phyloP scores from a whole-genome alignment of 2,888 invertebrate genomes.

The Acanthacorydalis orientalis region DNA sequence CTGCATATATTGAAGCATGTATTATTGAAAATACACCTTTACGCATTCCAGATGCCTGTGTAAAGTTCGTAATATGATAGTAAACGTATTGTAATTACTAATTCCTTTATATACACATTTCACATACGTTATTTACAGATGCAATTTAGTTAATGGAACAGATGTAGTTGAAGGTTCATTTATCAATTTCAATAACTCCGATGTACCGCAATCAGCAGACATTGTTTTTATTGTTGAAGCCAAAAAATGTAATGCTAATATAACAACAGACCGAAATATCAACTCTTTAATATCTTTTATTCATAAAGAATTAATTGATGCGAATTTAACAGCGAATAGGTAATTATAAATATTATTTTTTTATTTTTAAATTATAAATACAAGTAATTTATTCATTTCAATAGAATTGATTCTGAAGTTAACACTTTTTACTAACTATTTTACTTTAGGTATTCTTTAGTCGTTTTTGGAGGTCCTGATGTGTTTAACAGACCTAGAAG shows the following conservation, averaged over 20 bases:
- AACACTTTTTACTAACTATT: not conserved
- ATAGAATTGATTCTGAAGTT: not conserved
- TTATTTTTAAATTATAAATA: no score
- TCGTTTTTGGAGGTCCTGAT: constrained; percentile 66
- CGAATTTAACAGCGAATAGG: constrained; percentile 51
- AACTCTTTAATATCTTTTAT: constrained; percentile 48
- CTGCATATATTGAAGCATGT: constrained; percentile 70
- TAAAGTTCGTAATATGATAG: constrained; percentile 21
- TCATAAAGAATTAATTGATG: constrained; percentile 47
- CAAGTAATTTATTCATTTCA: no score
- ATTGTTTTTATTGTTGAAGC: constrained; percentile 82
- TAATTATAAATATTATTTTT: constrained; percentile 20
- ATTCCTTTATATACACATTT: not conserved
- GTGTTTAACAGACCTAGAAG: constrained; percentile 56
- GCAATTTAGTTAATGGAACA: constrained; percentile 49
- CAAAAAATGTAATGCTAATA: constrained; percentile 59
- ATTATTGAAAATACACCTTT: constrained; percentile 54
- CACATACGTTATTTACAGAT: constrained; percentile 24
- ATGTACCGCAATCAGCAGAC: constrained; percentile 56
- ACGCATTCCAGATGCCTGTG: constrained; percentile 64
- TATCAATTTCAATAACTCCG: constrained; percentile 37
- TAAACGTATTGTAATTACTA: not conserved
- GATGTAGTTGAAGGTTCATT: constrained; percentile 54
- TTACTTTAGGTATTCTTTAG: constrained; percentile 52
- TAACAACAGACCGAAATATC: constrained; percentile 47